Evolutionary conservation across 1,140 invertebrate species (phyloP).

Genomic region (Pogonus chalceus): DNA sequence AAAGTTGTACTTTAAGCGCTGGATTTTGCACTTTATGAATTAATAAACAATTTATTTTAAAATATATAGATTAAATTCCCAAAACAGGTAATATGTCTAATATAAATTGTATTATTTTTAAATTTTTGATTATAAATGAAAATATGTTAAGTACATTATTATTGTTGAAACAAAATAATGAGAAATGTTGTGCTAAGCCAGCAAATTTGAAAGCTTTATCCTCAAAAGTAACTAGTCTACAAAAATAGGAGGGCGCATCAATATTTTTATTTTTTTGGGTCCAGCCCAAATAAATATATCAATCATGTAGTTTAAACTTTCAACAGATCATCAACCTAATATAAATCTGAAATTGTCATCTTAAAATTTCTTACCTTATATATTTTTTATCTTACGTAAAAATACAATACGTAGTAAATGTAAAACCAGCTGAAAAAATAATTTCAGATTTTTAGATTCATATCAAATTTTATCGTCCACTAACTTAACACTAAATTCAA

Average conservation of each 20-base stretch:
- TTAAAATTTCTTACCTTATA: too few species aligned
- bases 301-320: background rate
- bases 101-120: too few species aligned
- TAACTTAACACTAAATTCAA: constrained; percentile 19
- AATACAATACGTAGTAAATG: background rate
- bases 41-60: background rate
- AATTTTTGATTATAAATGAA: background rate
- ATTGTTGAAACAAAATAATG: background rate
- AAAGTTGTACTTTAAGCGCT: constrained; percentile 4
- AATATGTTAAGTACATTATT: background rate
- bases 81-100: too few species aligned
- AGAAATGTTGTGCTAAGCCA: too few species aligned
- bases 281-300: background rate
- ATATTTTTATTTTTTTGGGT: background rate
- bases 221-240: background rate
- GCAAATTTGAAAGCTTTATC: too few species aligned
- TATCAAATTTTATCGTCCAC: constrained; percentile 5
- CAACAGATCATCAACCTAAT: too few species aligned
- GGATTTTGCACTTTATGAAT: background rate
- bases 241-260: background rate
- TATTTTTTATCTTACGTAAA: too few species aligned
- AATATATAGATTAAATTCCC: background rate
- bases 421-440: constrained; percentile 10
- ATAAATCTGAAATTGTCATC: too few species aligned
- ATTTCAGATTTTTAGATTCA: background rate